Base-by-base conservation (phyloP, 92 coral and sea anemone species). In the Porites lobata region DNA sequence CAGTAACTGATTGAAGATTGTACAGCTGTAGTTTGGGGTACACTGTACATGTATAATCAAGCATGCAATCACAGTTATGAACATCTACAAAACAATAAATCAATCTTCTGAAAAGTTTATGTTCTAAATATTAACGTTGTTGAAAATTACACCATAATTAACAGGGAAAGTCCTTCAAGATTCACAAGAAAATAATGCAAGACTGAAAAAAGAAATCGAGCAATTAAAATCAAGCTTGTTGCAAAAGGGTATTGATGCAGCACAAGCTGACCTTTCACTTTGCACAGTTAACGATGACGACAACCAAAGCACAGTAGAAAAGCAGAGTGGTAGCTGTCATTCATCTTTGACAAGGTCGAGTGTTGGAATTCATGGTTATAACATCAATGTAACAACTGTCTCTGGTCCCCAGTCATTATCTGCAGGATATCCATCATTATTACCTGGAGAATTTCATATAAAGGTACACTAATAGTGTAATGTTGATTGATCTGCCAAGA, bases 161-260 rank as follows among this genome's bases (percentile, higher is more conserved):
- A 8, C 10, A 94, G 98, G 94, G 15, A 94, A 94, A 90, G 98
- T 94, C 21, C 96, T 94, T 18, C 98, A 93, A 52, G 94, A 94
- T 15, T 90, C 96, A n/a, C 94, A 90, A 63, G 96, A 94, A 3
- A 93, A 77, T 57, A 93, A 92, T 80, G 73, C 81, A 15, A 86
- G 83, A 74, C 93, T 94, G 19, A 80, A 91, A 64, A 76, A 85
- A 4, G 96, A 94, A 74, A 86, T 94, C 9, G 68, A 70, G 24
- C 77, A 88, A 20, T 56, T 94, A 8, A 93, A 87, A 69, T 19
- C 65, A 1, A 61, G 72, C 43, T 26, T 83, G 62, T 53, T 22
- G 8, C 71, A 59, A 43, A 83, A 72, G 56, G 87, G 87, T 3
- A 8, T 83, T 9, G 79, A 83, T 2, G 2, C 87, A 50, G 56